Base-by-base conservation (phyloP, 2,113 vertebrate species). In the Tylochromis polylepis region DNA sequence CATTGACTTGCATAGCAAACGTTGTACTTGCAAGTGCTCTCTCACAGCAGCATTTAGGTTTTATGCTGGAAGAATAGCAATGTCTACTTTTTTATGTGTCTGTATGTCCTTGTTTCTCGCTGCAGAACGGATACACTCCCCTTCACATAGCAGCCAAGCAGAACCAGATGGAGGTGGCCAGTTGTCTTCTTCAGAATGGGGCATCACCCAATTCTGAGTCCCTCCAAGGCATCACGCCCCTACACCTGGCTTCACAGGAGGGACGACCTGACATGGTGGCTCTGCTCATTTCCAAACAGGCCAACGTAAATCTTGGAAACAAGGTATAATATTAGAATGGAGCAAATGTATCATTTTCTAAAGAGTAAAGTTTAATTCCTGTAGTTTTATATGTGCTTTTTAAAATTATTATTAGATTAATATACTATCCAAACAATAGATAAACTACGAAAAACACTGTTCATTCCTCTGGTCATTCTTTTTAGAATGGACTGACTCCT, bases 61-160 rank as follows among this genome's bases (percentile, higher is more conserved):
- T 82, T 11, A 22, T 16, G 18, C 8, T 5, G 16, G n/a, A 53
- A 79, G n/a, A 82, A 15, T 65, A 31, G 29, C 2, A 11, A 46
- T n/a, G 15, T 11, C 58, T 15, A 58, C 38, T 83, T 20, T 41
- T 49, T 53, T 70, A 20, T 80, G n/a, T 84, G 34, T 79, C 9
- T 82, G 29, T 51, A 11, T 57, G 41, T 82, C 24, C 46, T 85
- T 85, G 57, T 85, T 65, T 89, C 12, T 85, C n/a, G 16, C 49
- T 6, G 2, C 96, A 99, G 98, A 99, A 99, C 0, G 98, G 98
- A 55, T 99, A 99, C 96, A 98, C 98, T 0, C 97, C 98, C 11
- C 92, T 99, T 90, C 98, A 99, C 95, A 98, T 99, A 0, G 98
- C 98, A 1, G 97, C 98, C 93, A 98, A 98, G 93, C 98, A 99